Evolutionary conservation across 2,797 vertebrate species (phyloP).

Genomic region (Cyclura pinguis): DNA sequence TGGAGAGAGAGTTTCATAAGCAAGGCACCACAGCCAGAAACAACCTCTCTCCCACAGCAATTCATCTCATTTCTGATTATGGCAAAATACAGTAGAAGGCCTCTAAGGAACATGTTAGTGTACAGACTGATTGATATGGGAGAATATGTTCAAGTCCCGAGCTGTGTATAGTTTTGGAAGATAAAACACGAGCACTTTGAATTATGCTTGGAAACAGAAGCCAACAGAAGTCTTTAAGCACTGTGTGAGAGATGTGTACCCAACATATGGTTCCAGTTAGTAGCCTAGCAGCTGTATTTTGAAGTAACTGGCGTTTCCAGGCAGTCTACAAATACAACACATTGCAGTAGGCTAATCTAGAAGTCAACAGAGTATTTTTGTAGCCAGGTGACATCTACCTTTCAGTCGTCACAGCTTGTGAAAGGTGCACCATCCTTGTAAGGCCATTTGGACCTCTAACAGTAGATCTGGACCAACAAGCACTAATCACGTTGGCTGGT

Average conservation of each 20-base stretch:
- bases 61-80: neutral
- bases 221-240: neutral
- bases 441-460: too few species aligned
- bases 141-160: neutral
- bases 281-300: conserved; percentile 1
- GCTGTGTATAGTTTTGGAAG: neutral
- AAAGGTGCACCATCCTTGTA: neutral
- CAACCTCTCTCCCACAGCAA: neutral
- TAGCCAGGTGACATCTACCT: neutral
- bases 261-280: neutral
- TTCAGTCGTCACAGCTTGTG: neutral
- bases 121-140: neutral
- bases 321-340: neutral
- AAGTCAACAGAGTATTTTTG: neutral
- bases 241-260: neutral
- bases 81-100: neutral
- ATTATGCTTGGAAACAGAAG: neutral
- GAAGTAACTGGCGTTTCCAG: neutral
- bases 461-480: neutral
- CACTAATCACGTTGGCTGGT: neutral
- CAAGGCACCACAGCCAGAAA: neutral
- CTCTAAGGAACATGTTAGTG: neutral
- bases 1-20: neutral
- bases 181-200: neutral
- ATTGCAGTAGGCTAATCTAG: neutral